These are phyloP conservation scores for Gobio occitaniae DNA, from an alignment of 2,797 vertebrate genomes.

Conservation along the genomic window DNA sequence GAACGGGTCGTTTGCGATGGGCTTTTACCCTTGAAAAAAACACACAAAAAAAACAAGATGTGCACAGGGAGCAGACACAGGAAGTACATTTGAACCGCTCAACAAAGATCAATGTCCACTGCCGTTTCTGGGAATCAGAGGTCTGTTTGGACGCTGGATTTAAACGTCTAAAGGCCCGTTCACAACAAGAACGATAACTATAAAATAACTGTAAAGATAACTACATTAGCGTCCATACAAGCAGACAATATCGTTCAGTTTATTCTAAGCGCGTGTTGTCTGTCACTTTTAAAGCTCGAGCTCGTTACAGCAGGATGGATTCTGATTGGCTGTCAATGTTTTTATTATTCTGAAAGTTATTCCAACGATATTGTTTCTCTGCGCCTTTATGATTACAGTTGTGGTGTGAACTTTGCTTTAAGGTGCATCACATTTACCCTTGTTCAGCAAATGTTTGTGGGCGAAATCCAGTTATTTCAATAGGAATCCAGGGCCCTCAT, in stretches of 20 bases:
- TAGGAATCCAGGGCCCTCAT: neutral
- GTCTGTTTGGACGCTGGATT: neutral
- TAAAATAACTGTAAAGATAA: no score
- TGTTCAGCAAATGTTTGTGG: neutral
- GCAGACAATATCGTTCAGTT: no score
- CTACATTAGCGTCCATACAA: no score
- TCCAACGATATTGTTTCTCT: no score
- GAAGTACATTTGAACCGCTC: conserved; percentile 21
- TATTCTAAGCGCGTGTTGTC: no score
- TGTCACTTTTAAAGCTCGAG: no score
- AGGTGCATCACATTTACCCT: neutral
- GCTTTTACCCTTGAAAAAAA: conserved; percentile 30
- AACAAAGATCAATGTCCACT: conserved; percentile 1
- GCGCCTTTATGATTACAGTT: no score
- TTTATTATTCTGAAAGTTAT: no score
- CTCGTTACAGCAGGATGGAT: no score
- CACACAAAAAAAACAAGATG: conserved; percentile 31
- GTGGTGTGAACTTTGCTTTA: neutral
- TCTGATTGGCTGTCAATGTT: no score
- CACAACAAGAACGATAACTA: no score
- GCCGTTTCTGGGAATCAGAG: neutral
- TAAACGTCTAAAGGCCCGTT: neutral
- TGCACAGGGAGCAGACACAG: conserved; percentile 11
- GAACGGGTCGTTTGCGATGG: conserved; percentile 8
- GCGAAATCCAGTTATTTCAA: neutral